Base-by-base conservation (phyloP, 2,888 invertebrate genomes). In the Empis stercorea region DNA sequence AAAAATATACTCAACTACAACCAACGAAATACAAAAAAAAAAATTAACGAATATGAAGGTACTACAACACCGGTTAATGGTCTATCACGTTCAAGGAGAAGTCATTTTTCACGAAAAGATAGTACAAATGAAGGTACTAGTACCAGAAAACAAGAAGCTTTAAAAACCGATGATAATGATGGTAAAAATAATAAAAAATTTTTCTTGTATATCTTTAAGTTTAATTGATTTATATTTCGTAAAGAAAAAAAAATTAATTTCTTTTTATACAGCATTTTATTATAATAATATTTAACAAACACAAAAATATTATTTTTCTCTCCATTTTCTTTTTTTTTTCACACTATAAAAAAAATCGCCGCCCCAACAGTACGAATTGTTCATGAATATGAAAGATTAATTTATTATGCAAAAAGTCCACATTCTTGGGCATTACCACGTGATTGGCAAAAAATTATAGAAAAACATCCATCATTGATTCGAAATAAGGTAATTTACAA, bases 31-130 rank as follows among this genome's bases (percentile, higher is more conserved):
- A 27, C 23, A 4, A 27, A 2, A 4, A 27, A 27, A 27, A 4
- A 27, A 27, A 27, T 27, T n/a, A n/a, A n/a, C n/a, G n/a, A n/a
- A 27, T 27, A 9, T 27, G 7, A 27, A 38, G 16, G 46, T 36
- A 44, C 51, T 30, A 36, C 49, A 36, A 44, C 49, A 5, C 52
- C 51, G 44, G 20, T 53, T n/a, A 62, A 68, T 56, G 68, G 68
- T 3, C 50, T 70, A 46, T 63, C 66, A 20, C 63, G 70, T 47
- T 70, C 70, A 4, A 62, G 70, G 23, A 62, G 70, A 51, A 69
- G 68, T 55, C 70, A 70, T 51, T 70, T 70, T 50, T 69, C 70
- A 17, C 65, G 68, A 32, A 70, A 68, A 55, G 70, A 70, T 51
- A 66, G 66, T 10, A 63, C 65, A 14, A 69, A 68, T 52, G 54